A percentile compares a stretch with the other conserved stretches of the same genome.
Evolutionary conservation across 2,797 vertebrate species (phyloP).

Genomic region (Sparus aurata): DNA sequence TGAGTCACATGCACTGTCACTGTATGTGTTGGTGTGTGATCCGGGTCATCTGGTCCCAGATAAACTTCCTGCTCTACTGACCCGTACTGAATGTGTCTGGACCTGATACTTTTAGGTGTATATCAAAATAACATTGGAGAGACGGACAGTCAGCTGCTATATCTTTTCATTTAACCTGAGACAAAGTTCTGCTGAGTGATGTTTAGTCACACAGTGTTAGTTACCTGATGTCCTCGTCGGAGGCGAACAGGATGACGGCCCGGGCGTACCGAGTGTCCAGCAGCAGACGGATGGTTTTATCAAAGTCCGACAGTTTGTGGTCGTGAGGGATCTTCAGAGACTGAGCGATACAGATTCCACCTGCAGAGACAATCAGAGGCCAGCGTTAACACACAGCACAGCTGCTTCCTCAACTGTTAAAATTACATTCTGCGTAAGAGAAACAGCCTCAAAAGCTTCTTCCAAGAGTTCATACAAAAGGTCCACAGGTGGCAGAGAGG

Average conservation of each 20-base stretch:
- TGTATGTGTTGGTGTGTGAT: no score
- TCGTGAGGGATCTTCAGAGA: slow-evolving; percentile 95
- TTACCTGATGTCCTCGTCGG: slow-evolving; percentile 96
- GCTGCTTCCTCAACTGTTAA: background rate
- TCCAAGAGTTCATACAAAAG: slow-evolving; percentile 1
- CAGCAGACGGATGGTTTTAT: slow-evolving; percentile 92
- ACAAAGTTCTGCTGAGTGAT: no score
- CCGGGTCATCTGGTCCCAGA: no score
- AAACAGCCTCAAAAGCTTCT: slow-evolving; percentile 3
- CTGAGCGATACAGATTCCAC: slow-evolving; percentile 97
- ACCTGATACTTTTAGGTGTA: no score
- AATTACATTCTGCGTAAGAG: background rate
- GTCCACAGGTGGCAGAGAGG: slow-evolving; percentile 11
- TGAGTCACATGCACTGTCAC: background rate
- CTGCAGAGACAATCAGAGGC: slow-evolving; percentile 76
- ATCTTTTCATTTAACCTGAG: no score
- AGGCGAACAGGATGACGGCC: slow-evolving; percentile 93
- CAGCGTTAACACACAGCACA: background rate
- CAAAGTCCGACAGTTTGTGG: slow-evolving; percentile 90
- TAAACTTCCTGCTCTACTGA: no score
- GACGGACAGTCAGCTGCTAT: no score
- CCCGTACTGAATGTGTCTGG: no score
- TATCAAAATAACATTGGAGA: no score
- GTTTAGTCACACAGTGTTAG: background rate
- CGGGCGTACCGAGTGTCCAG: slow-evolving; percentile 92